These are phyloP conservation scores for Andrena cerasifolii DNA, from an alignment of 1,140 invertebrate genomes.

Conservation along the genomic window DNA sequence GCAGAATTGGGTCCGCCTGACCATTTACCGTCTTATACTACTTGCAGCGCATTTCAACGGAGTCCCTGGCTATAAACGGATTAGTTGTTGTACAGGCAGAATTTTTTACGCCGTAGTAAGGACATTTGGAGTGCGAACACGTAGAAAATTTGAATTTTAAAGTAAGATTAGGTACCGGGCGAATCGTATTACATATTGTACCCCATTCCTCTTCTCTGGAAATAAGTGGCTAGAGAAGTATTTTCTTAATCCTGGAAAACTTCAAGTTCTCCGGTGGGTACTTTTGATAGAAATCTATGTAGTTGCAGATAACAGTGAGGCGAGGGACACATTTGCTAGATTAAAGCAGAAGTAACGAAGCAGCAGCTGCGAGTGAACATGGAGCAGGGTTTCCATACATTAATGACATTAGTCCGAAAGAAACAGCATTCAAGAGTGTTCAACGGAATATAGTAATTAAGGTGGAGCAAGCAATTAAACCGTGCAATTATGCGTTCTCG, in stretches of 20 bases:
- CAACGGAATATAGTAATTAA: constrained; percentile 1
- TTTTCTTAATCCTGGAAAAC: too few species aligned
- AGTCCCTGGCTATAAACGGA: too few species aligned
- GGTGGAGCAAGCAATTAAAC: constrained; percentile 8
- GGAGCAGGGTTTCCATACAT: background rate
- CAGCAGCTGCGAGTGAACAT: background rate
- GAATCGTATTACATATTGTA: background rate
- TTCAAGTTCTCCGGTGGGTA: too few species aligned
- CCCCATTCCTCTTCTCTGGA: background rate
- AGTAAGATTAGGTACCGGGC: constrained; percentile 3
- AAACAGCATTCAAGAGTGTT: background rate
- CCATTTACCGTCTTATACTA: too few species aligned
- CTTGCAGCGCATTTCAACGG: too few species aligned
- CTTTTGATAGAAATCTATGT: too few species aligned
- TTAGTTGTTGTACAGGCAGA: too few species aligned
- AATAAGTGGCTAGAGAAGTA: too few species aligned
- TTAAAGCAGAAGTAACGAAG: background rate
- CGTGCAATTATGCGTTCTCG: background rate
- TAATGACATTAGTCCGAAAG: background rate
- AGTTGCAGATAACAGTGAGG: too few species aligned
- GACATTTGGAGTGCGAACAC: constrained; percentile 11
- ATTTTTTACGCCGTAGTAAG: too few species aligned
- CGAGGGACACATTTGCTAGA: too few species aligned
- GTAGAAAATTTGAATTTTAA: constrained; percentile 28
- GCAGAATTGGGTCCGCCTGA: too few species aligned